phyloP scores from a whole-genome alignment of 2,797 vertebrate species.

The Pangasius macronema region DNA sequence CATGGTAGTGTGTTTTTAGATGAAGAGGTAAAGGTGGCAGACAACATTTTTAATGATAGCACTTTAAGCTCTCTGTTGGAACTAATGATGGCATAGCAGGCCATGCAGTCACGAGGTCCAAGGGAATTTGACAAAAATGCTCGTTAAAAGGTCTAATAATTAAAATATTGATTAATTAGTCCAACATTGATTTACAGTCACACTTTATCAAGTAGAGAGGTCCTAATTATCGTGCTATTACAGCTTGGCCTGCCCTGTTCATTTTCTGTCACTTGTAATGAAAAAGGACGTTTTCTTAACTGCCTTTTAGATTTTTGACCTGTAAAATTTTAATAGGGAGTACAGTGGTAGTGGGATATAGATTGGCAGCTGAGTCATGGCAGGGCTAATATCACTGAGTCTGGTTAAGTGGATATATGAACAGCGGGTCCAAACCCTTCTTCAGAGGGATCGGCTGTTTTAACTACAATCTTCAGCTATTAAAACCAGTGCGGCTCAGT shows the following conservation, averaged over 20 bases:
- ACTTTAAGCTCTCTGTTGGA: slow-evolving; percentile 70
- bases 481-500: slow-evolving; percentile 56
- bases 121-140: slow-evolving; percentile 90
- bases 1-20: slow-evolving; percentile 11
- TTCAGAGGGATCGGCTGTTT: slow-evolving; percentile 72
- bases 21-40: slow-evolving; percentile 28
- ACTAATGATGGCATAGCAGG: slow-evolving; percentile 82
- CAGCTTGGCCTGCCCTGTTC: slow-evolving; percentile 89
- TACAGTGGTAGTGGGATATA: slow-evolving; percentile 84
- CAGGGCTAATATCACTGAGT: slow-evolving; percentile 88
- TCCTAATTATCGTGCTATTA: slow-evolving; percentile 93
- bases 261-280: slow-evolving; percentile 89
- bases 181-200: slow-evolving; percentile 98
- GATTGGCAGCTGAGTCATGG: slow-evolving; percentile 92
- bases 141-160: slow-evolving; percentile 99
- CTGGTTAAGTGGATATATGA: slow-evolving; percentile 89
- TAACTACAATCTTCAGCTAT: slow-evolving; percentile 65
- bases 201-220: slow-evolving; percentile 94
- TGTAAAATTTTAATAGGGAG: slow-evolving; percentile 99
- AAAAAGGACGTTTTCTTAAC: slow-evolving; percentile 96
- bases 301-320: slow-evolving; percentile 99
- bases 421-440: slow-evolving; percentile 77
- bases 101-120: slow-evolving; percentile 78
- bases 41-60: slow-evolving; percentile 55
- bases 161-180: slow-evolving; percentile 99